A percentile compares a stretch with the other conserved stretches of the same genome.
These are phyloP conservation scores for Varanus salvator DNA, from an alignment of 2,113 vertebrate genomes.

Conservation along the genomic window DNA sequence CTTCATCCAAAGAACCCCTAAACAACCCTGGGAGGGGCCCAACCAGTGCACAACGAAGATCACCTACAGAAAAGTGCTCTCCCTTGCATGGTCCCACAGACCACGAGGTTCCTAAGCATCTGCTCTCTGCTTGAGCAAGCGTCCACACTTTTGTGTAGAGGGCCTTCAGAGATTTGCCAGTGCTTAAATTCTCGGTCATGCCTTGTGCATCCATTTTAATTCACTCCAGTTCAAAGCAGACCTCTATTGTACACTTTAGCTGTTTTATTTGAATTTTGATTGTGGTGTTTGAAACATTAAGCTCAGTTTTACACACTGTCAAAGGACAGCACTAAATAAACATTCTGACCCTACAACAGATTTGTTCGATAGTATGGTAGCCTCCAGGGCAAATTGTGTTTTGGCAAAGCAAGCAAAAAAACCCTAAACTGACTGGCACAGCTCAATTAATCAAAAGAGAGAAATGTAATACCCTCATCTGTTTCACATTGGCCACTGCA, in stretches of 20 bases:
- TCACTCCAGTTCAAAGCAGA: not conserved
- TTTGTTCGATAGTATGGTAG: constrained; percentile 10
- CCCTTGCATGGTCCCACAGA: not conserved
- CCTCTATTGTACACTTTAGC: too few species aligned
- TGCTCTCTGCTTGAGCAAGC: not conserved
- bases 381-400: constrained; percentile 1
- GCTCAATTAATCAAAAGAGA: constrained; percentile 20
- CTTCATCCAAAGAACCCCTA: too few species aligned
- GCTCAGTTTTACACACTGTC: not conserved
- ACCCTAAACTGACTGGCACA: constrained; percentile 1
- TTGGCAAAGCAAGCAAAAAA: not conserved
- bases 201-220: not conserved
- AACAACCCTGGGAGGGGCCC: too few species aligned
- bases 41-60: not conserved
- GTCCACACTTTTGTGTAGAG: not conserved
- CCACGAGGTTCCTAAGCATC: not conserved
- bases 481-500: constrained; percentile 18
- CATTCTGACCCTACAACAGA: not conserved
- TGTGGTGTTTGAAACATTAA: not conserved
- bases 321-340: constrained; percentile 15
- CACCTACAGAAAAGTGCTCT: not conserved
- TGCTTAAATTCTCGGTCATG: not conserved
- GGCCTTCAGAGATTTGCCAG: not conserved
- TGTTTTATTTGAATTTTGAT: not conserved
- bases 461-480: constrained; percentile 24